These are phyloP conservation scores for Balearica regulorum DNA, from an alignment of 2,797 vertebrate genomes.

Conservation along the genomic window DNA sequence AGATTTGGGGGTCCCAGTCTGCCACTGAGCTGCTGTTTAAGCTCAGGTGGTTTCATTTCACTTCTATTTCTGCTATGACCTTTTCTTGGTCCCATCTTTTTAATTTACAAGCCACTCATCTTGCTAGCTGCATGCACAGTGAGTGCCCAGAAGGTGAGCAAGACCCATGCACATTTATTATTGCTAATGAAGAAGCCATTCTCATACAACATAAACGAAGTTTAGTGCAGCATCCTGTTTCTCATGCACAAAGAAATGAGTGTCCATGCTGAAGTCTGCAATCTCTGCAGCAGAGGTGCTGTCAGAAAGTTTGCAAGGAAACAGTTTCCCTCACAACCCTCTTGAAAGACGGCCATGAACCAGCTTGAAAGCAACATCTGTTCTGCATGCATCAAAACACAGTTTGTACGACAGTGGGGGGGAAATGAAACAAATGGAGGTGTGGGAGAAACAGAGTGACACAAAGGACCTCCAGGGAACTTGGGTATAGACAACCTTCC, in stretches of 20 bases:
- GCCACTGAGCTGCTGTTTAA: background rate
- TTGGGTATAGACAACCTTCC: background rate
- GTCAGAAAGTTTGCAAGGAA: background rate
- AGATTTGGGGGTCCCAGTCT: background rate
- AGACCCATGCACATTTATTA: background rate
- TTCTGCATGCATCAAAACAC: background rate
- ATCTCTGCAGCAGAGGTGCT: background rate
- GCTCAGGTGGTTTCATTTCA: background rate
- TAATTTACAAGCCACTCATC: background rate
- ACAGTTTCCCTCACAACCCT: background rate
- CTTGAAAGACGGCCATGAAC: background rate
- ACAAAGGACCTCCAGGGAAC: background rate
- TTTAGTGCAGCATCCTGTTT: background rate
- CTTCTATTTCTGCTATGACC: background rate
- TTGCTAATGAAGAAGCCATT: background rate
- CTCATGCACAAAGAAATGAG: background rate
- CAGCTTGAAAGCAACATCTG: background rate
- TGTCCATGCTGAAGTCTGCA: background rate
- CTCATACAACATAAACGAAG: background rate
- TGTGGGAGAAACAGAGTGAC: accelerated
- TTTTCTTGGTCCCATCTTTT: background rate
- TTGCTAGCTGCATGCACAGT: background rate
- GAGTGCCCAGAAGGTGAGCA: background rate
- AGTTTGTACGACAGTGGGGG: accelerated
- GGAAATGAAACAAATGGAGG: background rate